Evolutionary conservation across 2,797 vertebrate genomes (phyloP), one percentile per base, ranked within the genome.

Genomic region (Microctenopoma lineatum): DNA sequence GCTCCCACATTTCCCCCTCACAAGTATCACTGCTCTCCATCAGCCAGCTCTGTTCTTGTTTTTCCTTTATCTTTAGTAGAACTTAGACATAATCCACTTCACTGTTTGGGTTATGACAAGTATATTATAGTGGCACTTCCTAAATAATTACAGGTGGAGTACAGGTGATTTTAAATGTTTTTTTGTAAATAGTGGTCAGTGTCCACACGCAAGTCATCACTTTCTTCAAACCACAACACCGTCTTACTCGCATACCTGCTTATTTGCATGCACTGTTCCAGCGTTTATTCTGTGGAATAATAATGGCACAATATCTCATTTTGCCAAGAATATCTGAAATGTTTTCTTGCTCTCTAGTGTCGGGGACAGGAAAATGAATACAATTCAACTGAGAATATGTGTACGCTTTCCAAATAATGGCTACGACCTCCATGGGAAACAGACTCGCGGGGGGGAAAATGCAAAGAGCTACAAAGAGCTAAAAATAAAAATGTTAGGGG

Each of bases 81-180:
- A 32, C 26, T 66, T 53, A 73, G 8, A 45, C 68, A 41, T 41
- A 41, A 15, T 16, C 16, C 5, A 16, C 34, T 38, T 29, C 48
- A 36, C 6, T 47, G 26, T 16, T 42, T 29, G 45, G 47, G 60
- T 54, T 44, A 55, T 32, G 62, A 56, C 21, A 39, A 34, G 45
- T 48, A 36, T 27, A 38, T 9, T 39, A 59, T 72, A 53, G n/a
- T 3, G 46, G 26, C 10, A 50, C 51, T 73, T 51, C 61, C 10
- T 27, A 48, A 77, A 65, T 38, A 47, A 67, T 45, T n/a, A n/a
- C n/a, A n/a, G n/a, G n/a, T n/a, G n/a, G n/a, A n/a, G n/a, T n/a
- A n/a, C 26, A 45, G 11, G 51, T 70, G 34, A 81, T 75, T 70
- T 67, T 77, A 55, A 64, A 64, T 59, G 48, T 60, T 26, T 34